Evolutionary conservation across 2,888 invertebrate species (phyloP), one percentile per base, ranked within the genome.

Genomic region (Drosophila vallismaia): DNA sequence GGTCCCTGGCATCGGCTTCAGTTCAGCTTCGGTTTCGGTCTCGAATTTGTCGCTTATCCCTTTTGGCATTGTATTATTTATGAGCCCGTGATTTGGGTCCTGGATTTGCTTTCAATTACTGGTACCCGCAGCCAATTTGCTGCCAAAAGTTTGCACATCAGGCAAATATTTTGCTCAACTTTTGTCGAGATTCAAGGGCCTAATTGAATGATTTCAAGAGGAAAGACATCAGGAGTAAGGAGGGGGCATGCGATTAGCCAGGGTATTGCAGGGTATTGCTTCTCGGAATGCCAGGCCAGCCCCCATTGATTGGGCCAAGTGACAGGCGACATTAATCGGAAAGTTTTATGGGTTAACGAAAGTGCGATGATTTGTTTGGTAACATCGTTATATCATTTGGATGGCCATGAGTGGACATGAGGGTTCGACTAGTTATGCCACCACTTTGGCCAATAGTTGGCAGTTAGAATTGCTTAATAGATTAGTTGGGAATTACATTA

Each of bases 61-160:
- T 74, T 68, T 76, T 62, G 56, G 64, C 64, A 70, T 74, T 74
- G 64, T 74, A 75, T 85, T 82, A 84, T 77, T 79, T 74, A 73
- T 70, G 70, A 54, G 69, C 14, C 60, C 45, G 38, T 69, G 70
- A 69, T 53, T 50, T 53, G 60, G 68, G 58, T 59, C 48, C 58
- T 66, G 74, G 77, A 77, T 74, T 75, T 77, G 69, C 66, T 64
- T 60, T 70, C 86, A 83, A 86, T 78, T 83, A 83, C 77, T 71
- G 77, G 76, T 64, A 75, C 85, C 80, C 76, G 79, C 80, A 81
- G 79, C 72, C 72, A 85, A 67, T 74, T 75, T 64, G 64, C 50
- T 36, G 57, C 46, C 50, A 58, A 70, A 79, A 77, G 46, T 77
- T 71, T 40, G 52, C 64, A 46, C 67, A 70, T 67, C 66, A 69